These are phyloP conservation scores for Zosterops lateralis DNA, from an alignment of 2,113 vertebrate species.

Conservation along the genomic window DNA sequence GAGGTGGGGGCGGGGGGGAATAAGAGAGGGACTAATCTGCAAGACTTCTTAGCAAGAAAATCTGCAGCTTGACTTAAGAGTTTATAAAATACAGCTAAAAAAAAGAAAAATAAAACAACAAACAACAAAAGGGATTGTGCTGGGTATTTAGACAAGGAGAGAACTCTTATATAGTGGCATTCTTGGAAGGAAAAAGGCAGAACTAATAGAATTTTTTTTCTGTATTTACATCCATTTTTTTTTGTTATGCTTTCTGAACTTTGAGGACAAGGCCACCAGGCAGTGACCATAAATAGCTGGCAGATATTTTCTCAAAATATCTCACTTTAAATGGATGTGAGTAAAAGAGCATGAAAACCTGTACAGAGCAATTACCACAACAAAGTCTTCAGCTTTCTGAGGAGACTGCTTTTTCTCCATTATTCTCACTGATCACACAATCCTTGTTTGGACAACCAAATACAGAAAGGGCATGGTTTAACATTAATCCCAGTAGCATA, in stretches of 20 bases:
- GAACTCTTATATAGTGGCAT: not conserved
- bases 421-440: not conserved
- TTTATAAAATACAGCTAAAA: not conserved
- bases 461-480: not conserved
- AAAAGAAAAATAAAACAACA: not conserved
- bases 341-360: not conserved
- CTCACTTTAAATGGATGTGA: not conserved
- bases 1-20: accelerated
- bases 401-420: not conserved
- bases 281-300: not conserved
- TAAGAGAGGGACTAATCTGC: not conserved
- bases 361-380: not conserved
- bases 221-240: not conserved
- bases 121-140: not conserved
- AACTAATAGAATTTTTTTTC: not conserved
- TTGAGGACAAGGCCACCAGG: not conserved
- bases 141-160: not conserved
- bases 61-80: not conserved
- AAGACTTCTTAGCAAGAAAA: not conserved
- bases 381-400: not conserved
- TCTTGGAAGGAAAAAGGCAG: not conserved
- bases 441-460: not conserved
- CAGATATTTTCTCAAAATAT: not conserved
- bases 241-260: not conserved
- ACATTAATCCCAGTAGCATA: not conserved